Evolutionary conservation across 1,140 invertebrate species (phyloP).

Genomic region (Drosophila aff.): DNA sequence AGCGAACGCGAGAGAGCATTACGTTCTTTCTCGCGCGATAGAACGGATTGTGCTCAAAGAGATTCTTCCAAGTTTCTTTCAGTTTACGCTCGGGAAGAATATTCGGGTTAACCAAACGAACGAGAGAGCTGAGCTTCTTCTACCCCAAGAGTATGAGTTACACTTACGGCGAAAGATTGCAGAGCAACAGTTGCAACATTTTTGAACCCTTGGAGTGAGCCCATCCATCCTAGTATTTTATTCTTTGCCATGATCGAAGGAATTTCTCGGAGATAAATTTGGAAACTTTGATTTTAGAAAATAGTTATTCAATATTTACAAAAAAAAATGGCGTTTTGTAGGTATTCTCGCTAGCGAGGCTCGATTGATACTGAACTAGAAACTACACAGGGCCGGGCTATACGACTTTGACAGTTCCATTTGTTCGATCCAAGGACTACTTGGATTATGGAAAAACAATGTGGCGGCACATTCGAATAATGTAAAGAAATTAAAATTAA

Average conservation of each 20-base stretch:
- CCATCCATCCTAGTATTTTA: not conserved
- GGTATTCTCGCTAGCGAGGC: not conserved
- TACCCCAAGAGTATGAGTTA: not conserved
- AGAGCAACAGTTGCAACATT: not conserved
- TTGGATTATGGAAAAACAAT: not conserved
- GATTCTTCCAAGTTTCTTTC: too few relatives aligned
- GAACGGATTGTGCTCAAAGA: too few relatives aligned
- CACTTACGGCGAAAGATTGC: not conserved
- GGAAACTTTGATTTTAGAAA: not conserved
- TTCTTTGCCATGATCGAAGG: not conserved
- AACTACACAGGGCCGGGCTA: not conserved
- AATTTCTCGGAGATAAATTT: not conserved
- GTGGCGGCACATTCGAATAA: too few relatives aligned
- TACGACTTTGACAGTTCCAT: not conserved
- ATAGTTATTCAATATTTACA: not conserved
- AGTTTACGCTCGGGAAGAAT: too few relatives aligned
- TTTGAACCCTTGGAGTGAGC: not conserved
- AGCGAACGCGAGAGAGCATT: not conserved
- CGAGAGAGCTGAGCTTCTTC: not conserved
- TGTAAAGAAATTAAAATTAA: too few relatives aligned
- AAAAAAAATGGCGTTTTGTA: not conserved
- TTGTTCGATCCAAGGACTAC: conserved; percentile 3
- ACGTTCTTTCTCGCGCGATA: too few relatives aligned
- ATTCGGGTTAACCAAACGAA: not conserved
- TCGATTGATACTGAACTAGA: not conserved